Conservation (phyloP, 2,113 vertebrate genomes). For the Sterna hirundo region DNA sequence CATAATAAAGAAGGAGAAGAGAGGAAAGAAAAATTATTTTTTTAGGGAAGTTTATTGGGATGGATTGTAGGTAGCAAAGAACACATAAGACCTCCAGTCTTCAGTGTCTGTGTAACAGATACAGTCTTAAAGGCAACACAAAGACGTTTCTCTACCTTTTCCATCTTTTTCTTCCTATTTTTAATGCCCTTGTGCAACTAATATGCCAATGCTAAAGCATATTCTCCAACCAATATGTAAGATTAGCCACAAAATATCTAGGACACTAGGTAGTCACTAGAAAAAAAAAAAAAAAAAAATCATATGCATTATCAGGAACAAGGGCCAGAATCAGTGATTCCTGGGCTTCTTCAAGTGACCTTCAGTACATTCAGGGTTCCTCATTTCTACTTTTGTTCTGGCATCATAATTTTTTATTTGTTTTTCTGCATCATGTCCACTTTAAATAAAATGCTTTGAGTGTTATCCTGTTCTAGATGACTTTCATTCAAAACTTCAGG, state of each 20-base stretch:
- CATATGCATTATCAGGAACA: neutral
- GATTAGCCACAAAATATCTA: neutral
- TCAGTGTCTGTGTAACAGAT: neutral
- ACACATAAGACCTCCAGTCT: neutral
- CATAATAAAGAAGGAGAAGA: neutral
- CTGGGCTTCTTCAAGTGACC: rapidly evolving
- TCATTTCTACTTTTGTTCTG: neutral
- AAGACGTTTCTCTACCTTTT: neutral
- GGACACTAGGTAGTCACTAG: neutral
- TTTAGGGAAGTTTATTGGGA: neutral
- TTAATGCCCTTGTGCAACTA: neutral
- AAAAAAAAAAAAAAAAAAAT: neutral
- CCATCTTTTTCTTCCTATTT: neutral
- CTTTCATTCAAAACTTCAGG: neutral
- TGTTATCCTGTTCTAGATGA: neutral
- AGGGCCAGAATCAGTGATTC: neutral
- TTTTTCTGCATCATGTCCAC: neutral
- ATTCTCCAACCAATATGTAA: neutral
- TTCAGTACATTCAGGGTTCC: neutral
- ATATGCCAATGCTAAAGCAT: neutral
- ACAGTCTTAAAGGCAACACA: neutral
- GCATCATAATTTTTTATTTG: rapidly evolving
- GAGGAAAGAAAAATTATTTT: neutral
- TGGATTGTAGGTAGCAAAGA: neutral
- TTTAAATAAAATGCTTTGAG: neutral